These are phyloP conservation scores for Phalera bucephala DNA, from an alignment of 2,888 invertebrate species.

Conservation along the genomic window DNA sequence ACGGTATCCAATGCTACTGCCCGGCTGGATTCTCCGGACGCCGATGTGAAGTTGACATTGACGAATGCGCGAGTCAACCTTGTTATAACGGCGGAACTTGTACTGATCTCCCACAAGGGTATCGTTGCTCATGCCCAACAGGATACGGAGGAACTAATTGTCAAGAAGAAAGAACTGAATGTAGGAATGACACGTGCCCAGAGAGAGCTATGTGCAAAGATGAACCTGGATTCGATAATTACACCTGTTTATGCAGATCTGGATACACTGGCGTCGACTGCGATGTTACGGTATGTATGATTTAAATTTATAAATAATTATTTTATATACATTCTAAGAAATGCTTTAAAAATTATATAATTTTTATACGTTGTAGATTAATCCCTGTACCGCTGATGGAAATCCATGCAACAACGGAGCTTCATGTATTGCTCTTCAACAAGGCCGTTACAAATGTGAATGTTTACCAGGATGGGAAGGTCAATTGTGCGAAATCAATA, in stretches of 20 bases:
- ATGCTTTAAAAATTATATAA: too few relatives aligned
- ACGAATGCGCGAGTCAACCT: slow-evolving; percentile 96
- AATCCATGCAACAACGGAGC: slow-evolving; percentile 97
- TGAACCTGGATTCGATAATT: slow-evolving; percentile 93
- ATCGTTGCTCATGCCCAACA: slow-evolving; percentile 92
- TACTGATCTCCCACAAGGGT: slow-evolving; percentile 95
- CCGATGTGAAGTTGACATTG: slow-evolving; percentile 96
- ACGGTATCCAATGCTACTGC: slow-evolving; percentile 95
- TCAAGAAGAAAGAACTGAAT: slow-evolving; percentile 96
- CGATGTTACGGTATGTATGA: slow-evolving; percentile 88
- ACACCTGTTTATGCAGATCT: slow-evolving; percentile 95
- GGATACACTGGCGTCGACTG: slow-evolving; percentile 97
- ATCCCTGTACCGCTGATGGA: slow-evolving; percentile 94
- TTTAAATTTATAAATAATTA: too few relatives aligned
- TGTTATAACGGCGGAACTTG: slow-evolving; percentile 97
- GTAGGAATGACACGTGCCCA: slow-evolving; percentile 94
- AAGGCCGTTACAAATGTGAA: slow-evolving; percentile 96
- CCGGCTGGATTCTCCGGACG: slow-evolving; percentile 97
- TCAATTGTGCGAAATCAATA: slow-evolving; percentile 95
- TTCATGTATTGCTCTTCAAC: slow-evolving; percentile 93
- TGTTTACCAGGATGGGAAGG: slow-evolving; percentile 99
- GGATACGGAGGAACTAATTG: slow-evolving; percentile 97
- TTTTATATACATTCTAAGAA: too few relatives aligned
- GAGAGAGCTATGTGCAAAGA: slow-evolving; percentile 99
- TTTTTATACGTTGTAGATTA: too few relatives aligned